Conservation (phyloP, 2,888 invertebrate species). For the Baccha elongata region DNA sequence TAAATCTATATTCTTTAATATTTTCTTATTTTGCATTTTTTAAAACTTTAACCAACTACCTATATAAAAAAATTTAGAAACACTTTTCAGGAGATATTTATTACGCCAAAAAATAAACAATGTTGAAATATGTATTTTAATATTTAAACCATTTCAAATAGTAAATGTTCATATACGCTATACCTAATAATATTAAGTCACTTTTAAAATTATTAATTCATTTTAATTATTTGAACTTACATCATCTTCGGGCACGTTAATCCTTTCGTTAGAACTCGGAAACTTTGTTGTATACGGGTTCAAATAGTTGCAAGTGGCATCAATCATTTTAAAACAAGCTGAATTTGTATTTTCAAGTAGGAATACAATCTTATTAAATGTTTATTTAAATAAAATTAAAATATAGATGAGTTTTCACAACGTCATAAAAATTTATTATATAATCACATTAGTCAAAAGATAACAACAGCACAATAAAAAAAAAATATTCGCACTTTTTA, state of each 20-base stretch:
- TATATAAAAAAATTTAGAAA: no score
- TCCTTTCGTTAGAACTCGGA: slow-evolving; percentile 42
- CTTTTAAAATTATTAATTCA: no score
- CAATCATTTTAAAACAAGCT: slow-evolving; percentile 78
- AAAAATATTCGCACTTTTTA: slow-evolving; percentile 68
- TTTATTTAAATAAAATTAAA: slow-evolving; percentile 12
- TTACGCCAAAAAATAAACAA: no score
- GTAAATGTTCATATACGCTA: no score
- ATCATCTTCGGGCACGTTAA: slow-evolving; percentile 43
- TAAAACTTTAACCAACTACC: no score
- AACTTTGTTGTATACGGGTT: slow-evolving; percentile 77
- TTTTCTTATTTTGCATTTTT: no score
- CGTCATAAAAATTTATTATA: slow-evolving; percentile 45
- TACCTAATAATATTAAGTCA: no score
- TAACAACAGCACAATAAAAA: slow-evolving; percentile 32
- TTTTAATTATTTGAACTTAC: slow-evolving; percentile 55
- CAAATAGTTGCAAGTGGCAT: slow-evolving; percentile 80
- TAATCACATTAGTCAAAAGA: slow-evolving; percentile 62
- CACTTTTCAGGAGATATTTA: no score
- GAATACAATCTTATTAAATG: background rate
- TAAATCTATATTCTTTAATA: no score
- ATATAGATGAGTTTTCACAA: slow-evolving; percentile 40
- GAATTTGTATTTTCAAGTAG: background rate
- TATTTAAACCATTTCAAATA: no score
- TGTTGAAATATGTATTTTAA: no score